A percentile compares a stretch with the other conserved stretches of the same genome.
phyloP scores from a whole-genome alignment of 2,113 vertebrate genomes.

The Ictalurus furcatus region DNA sequence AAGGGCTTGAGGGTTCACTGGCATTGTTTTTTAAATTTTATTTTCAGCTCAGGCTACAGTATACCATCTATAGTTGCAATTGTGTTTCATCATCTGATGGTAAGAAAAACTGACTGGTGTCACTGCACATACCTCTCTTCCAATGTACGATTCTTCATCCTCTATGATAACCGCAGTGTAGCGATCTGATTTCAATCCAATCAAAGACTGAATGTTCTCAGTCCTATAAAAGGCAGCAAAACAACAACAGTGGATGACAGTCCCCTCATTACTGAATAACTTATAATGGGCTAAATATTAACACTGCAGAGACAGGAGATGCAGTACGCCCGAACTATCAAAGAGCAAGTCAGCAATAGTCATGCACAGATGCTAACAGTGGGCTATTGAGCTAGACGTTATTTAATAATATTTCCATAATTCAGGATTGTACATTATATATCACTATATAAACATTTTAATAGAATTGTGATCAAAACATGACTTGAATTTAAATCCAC shows the following conservation, averaged over 20 bases:
- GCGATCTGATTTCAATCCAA: conserved; percentile 58
- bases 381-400: not conserved
- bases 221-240: conserved; percentile 61
- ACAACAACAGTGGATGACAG: conserved; percentile 11
- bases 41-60: not conserved
- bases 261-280: conserved; percentile 10
- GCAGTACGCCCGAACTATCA: not conserved
- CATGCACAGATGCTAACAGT: not conserved
- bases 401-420: not conserved
- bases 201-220: conserved; percentile 66
- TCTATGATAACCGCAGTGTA: conserved; percentile 81
- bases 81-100: conserved; percentile 6
- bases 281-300: not conserved
- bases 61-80: conserved; percentile 9
- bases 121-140: conserved; percentile 76
- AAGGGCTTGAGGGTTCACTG: not conserved
- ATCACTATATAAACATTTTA: not conserved
- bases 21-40: no score
- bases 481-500: not conserved
- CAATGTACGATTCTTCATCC: conserved; percentile 75
- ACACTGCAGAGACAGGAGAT: not conserved
- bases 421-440: not conserved
- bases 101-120: not conserved
- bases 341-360: not conserved
- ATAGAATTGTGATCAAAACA: not conserved